A percentile compares a stretch with the other conserved stretches of the same genome.
These are phyloP conservation scores for Chironomus striatipennis DNA, from an alignment of 1,140 invertebrate genomes.

Conservation along the genomic window DNA sequence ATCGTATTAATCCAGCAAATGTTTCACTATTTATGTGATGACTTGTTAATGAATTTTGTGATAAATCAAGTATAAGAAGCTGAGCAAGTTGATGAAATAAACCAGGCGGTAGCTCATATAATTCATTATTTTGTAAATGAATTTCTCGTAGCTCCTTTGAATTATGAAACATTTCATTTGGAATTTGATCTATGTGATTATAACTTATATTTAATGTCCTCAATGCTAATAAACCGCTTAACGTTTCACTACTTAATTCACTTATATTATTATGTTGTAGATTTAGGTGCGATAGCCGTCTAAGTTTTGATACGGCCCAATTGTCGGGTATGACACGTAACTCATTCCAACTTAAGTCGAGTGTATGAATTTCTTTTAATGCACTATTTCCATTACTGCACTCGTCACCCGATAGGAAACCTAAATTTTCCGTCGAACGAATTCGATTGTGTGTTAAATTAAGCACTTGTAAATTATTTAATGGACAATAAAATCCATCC, in stretches of 20 bases:
- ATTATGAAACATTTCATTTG: conserved; percentile 66
- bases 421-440: conserved; percentile 60
- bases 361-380: conserved; percentile 52
- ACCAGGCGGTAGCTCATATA: conserved; percentile 68
- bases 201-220: conserved; percentile 74
- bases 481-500: conserved; percentile 61
- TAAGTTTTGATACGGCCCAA: conserved; percentile 59
- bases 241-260: conserved; percentile 66
- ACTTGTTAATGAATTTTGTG: conserved; percentile 75
- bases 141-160: conserved; percentile 72
- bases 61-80: conserved; percentile 75
- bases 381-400: conserved; percentile 42
- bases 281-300: conserved; percentile 64
- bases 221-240: conserved; percentile 64
- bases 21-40: conserved; percentile 73
- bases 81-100: conserved; percentile 75
- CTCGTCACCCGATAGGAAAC: conserved; percentile 42
- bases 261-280: conserved; percentile 75
- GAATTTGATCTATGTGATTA: conserved; percentile 67
- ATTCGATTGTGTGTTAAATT: conserved; percentile 78
- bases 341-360: conserved; percentile 74
- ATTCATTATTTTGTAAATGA: conserved; percentile 69
- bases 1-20: conserved; percentile 70
- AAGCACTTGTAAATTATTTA: conserved; percentile 68
- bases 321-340: conserved; percentile 59